Evolutionary conservation across 1,140 invertebrate species (phyloP).

Genomic region (Drosophila teissieri): DNA sequence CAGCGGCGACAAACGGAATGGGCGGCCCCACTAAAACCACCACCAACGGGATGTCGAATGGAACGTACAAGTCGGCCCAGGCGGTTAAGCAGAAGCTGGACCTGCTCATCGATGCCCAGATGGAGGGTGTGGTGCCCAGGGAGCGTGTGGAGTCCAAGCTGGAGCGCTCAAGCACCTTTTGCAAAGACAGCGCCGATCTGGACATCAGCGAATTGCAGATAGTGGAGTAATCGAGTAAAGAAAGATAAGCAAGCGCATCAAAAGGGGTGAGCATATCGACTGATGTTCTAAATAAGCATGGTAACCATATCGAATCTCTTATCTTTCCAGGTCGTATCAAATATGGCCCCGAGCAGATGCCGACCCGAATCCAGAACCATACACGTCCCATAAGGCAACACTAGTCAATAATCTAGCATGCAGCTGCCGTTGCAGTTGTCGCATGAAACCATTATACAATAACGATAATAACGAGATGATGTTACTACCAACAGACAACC

Average conservation of each 20-base stretch:
- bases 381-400: slow-evolving; percentile 81
- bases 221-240: slow-evolving; percentile 63
- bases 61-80: slow-evolving; percentile 60
- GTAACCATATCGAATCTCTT: neutral
- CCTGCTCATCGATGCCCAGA: slow-evolving; percentile 71
- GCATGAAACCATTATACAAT: slow-evolving; percentile 54
- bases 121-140: slow-evolving; percentile 25
- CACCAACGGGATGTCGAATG: slow-evolving; percentile 53
- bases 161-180: slow-evolving; percentile 84
- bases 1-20: slow-evolving; percentile 41
- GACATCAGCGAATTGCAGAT: slow-evolving; percentile 78
- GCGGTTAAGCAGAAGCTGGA: slow-evolving; percentile 79
- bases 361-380: slow-evolving; percentile 40
- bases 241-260: neutral
- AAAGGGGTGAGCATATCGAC: neutral
- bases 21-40: slow-evolving; percentile 11
- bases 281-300: neutral
- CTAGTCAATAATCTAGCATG: slow-evolving; percentile 80
- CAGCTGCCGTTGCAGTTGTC: slow-evolving; percentile 61
- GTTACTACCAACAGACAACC: slow-evolving; percentile 42
- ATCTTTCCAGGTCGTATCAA: slow-evolving; percentile 59
- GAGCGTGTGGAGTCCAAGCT: slow-evolving; percentile 76
- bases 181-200: slow-evolving; percentile 80
- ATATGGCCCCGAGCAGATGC: slow-evolving; percentile 46
- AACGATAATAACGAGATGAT: slow-evolving; percentile 30